Evolutionary conservation across 2,113 vertebrate genomes (phyloP).

Genomic region (Myocastor coypus): DNA sequence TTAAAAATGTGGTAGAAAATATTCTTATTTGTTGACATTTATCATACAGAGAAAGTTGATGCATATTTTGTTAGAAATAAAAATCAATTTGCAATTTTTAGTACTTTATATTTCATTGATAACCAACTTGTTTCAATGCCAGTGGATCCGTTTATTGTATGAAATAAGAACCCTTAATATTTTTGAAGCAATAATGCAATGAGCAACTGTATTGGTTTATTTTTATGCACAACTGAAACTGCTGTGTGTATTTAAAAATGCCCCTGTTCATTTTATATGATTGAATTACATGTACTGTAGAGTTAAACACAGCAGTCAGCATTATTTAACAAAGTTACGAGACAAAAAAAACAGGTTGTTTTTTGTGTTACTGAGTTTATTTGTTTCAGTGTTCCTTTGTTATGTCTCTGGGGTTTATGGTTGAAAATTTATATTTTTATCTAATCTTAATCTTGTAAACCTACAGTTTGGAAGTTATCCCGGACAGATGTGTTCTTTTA

Average conservation of each 20-base stretch:
- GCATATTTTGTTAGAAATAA: neutral
- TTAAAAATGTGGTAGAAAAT: neutral
- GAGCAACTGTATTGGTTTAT: neutral
- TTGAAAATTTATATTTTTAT: slow-evolving; percentile 14
- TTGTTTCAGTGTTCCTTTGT: neutral
- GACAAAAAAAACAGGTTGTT: neutral
- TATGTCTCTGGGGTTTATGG: neutral
- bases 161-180: neutral
- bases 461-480: neutral
- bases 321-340: neutral
- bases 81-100: neutral
- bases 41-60: neutral
- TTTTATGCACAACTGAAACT: neutral
- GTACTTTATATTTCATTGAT: neutral
- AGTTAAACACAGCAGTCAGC: neutral
- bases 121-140: neutral
- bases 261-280: neutral
- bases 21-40: neutral
- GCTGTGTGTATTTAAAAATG: neutral
- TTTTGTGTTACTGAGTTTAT: neutral
- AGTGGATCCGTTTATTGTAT: neutral
- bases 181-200: neutral
- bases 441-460: neutral
- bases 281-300: neutral
- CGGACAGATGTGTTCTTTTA: neutral